Base-by-base conservation (phyloP, 2,113 vertebrate genomes). In the Mus spicilegus region DNA sequence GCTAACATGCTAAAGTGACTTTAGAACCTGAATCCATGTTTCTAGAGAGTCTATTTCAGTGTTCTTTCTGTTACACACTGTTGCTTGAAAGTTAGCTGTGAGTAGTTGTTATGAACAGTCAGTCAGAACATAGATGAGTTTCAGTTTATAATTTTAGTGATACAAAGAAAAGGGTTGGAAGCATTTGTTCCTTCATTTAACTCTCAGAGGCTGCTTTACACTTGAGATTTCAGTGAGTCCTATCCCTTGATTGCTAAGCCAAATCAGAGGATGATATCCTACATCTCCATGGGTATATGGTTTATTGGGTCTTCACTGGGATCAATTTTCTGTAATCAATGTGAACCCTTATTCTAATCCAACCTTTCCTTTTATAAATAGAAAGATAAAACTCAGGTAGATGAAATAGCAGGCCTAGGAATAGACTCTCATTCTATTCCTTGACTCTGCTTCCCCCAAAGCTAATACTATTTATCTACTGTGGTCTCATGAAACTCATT, bases 151-250 rank as follows among this genome's bases (percentile, higher is more conserved):
- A 67, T 54, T 91, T 69, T 56, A 65, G 87, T 87, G 80, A 91
- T 67, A n/a, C 9, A 87, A 51, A 72, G 86, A 39, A 54, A 70
- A 16, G 65, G 24, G n/a, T 51, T 56, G 65, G n/a, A 54, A 75
- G 63, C 61, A 75, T 90, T 58, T 94, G 61, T 73, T 89, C 46
- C 93, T 86, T 90, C 51, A 28, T 51, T 97, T 92, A 69, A 36
- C 63, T 95, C 88, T 95, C 46, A 61, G 67, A 90, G 77, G 33
- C 61, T 67, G 28, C 70, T 94, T 93, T 92, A 70, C 70, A 75
- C 51, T 95, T 90, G 63, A 75, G 7, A 51, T 92, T 90, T 90
- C 36, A 95, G 39, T 42, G 78, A 22, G 49, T 33, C 16, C 67
- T 72, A 89, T 36, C 5, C 1, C 28, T 84, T 92, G 7, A 36